phyloP scores from a whole-genome alignment of 2,888 invertebrate species.

The Acrobeloides nanus region DNA sequence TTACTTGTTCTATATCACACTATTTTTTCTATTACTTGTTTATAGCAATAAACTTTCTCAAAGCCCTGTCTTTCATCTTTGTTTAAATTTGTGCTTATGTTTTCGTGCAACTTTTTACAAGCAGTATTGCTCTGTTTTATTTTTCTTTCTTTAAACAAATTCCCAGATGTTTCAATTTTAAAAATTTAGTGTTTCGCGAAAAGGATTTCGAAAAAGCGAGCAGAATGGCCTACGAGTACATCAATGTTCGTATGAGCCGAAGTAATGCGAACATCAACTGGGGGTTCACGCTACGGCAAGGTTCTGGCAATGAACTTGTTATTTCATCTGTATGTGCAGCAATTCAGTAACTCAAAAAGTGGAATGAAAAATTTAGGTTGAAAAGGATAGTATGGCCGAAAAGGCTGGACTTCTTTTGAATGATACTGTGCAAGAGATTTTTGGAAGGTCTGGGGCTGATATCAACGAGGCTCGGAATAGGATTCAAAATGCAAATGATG shows the following conservation, averaged over 20 bases:
- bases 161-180: no score
- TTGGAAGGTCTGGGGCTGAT: not conserved
- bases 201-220: not conserved
- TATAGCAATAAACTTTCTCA: no score
- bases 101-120: no score
- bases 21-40: no score
- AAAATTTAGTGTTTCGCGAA: no score
- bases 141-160: no score
- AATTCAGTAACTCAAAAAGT: not conserved
- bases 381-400: constrained; percentile 37
- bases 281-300: constrained; percentile 35
- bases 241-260: constrained; percentile 45
- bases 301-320: constrained; percentile 17
- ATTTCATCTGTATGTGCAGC: constrained; percentile 1
- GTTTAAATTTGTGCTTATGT: no score
- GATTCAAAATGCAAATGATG: constrained; percentile 14
- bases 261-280: constrained; percentile 40
- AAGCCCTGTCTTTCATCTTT: no score
- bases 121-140: no score
- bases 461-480: constrained; percentile 8
- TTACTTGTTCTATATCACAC: no score
- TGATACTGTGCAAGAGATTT: constrained; percentile 14
- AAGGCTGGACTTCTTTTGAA: constrained; percentile 35
- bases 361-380: constrained; percentile 24
- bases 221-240: constrained; percentile 40